Conservation (phyloP, 2,888 invertebrate species). For the Mythimna impura region DNA sequence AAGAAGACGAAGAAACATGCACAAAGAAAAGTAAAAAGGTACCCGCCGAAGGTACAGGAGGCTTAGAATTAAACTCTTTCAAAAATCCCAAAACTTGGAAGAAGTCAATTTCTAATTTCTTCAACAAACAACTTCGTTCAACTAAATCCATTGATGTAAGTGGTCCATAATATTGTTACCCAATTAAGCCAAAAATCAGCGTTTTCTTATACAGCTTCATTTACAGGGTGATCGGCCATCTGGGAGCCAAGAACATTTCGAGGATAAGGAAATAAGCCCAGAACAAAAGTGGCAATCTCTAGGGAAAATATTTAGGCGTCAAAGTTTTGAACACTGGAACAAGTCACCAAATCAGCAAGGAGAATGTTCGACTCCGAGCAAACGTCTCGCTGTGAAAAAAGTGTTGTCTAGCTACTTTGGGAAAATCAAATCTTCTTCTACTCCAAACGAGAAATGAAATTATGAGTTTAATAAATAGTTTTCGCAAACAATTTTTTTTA, state of each 20-base stretch:
- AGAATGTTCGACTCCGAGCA: slow-evolving; percentile 80
- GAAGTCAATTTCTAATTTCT: slow-evolving; percentile 86
- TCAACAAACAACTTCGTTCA: slow-evolving; percentile 84
- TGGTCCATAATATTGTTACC: neutral
- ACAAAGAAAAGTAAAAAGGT: slow-evolving; percentile 76
- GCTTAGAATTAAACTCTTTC: slow-evolving; percentile 79
- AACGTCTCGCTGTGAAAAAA: slow-evolving; percentile 83
- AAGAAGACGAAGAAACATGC: slow-evolving; percentile 75
- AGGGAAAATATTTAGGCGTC: slow-evolving; percentile 87
- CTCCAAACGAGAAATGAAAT: slow-evolving; percentile 75
- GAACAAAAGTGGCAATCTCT: slow-evolving; percentile 89
- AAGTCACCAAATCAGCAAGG: slow-evolving; percentile 78
- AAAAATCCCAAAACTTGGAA: slow-evolving; percentile 86
- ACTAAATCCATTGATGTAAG: slow-evolving; percentile 87
- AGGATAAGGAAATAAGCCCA: slow-evolving; percentile 80
- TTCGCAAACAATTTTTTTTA: slow-evolving; percentile 20
- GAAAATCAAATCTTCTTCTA: slow-evolving; percentile 76
- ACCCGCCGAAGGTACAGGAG: slow-evolving; percentile 76
- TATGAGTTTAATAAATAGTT: slow-evolving; percentile 55
- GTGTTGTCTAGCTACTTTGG: slow-evolving; percentile 86
- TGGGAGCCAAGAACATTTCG: slow-evolving; percentile 81
- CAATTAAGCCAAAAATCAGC: neutral
- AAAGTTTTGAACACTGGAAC: slow-evolving; percentile 84
- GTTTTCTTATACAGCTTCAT: slow-evolving; percentile 23
- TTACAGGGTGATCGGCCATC: slow-evolving; percentile 84